These are phyloP conservation scores for Borostomias antarcticus DNA, from an alignment of 2,797 vertebrate genomes.

Conservation along the genomic window DNA sequence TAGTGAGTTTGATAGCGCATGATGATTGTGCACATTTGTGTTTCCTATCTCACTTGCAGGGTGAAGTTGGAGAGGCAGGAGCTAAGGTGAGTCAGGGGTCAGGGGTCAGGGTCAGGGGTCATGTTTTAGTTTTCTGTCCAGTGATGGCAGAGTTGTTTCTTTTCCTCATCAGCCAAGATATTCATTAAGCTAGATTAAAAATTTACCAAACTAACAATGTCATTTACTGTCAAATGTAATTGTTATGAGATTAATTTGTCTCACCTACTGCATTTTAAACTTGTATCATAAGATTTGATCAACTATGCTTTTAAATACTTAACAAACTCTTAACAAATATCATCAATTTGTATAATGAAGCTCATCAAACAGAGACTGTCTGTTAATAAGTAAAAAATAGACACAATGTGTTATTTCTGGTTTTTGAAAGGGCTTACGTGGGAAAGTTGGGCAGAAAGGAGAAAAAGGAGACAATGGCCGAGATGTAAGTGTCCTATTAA, in stretches of 20 bases:
- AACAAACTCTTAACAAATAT: too few species aligned
- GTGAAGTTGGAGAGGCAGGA: slow-evolving; percentile 80
- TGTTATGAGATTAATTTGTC: not conserved
- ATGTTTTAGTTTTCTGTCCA: not conserved
- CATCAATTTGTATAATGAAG: too few species aligned
- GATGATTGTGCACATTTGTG: too few species aligned
- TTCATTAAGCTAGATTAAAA: not conserved
- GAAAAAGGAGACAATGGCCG: slow-evolving; percentile 81
- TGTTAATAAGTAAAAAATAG: not conserved
- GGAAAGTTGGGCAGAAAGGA: slow-evolving; percentile 83
- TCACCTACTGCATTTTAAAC: not conserved
- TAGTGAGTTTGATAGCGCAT: too few species aligned
- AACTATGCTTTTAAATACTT: too few species aligned
- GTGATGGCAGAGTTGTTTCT: too few species aligned
- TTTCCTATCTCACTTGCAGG: slow-evolving; percentile 68
- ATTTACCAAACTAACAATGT: not conserved
- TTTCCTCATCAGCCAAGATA: not conserved
- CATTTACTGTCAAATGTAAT: too few species aligned
- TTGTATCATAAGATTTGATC: not conserved
- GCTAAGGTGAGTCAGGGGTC: slow-evolving; percentile 72
- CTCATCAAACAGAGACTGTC: too few species aligned
- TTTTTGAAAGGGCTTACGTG: slow-evolving; percentile 81
- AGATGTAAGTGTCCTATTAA: slow-evolving; percentile 73
- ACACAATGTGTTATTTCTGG: not conserved
- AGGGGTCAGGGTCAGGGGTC: slow-evolving; percentile 51